Conservation (phyloP, 2,888 invertebrate genomes). For the Tupiocoris notatus region DNA sequence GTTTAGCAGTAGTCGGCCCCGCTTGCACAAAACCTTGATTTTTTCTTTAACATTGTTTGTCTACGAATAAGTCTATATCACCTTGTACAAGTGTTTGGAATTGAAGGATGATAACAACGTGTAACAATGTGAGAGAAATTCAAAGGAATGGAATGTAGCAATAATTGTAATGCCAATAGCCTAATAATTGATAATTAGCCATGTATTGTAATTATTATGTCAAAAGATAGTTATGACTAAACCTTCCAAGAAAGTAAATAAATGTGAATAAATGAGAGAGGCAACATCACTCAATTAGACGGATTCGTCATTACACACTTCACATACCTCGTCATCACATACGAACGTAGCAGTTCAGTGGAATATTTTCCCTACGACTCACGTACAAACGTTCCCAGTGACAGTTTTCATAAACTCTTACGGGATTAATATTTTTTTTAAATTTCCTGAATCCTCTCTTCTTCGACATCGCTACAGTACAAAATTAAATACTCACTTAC, state of each 20-base stretch:
- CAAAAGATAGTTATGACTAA: conserved; percentile 49
- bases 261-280: conserved; percentile 46
- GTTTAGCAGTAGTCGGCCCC: conserved; percentile 43
- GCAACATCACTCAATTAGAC: background rate
- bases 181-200: conserved; percentile 47
- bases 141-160: conserved; percentile 47
- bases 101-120: conserved; percentile 36
- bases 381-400: too few relatives aligned
- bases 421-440: too few relatives aligned
- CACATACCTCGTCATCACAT: too few relatives aligned
- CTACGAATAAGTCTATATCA: conserved; percentile 39
- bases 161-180: conserved; percentile 49
- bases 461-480: too few relatives aligned
- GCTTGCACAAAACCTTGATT: conserved; percentile 46
- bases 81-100: conserved; percentile 40
- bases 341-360: too few relatives aligned
- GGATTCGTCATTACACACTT: conserved; percentile 17
- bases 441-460: too few relatives aligned
- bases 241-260: conserved; percentile 48
- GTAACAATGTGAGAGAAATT: conserved; percentile 33
- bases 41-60: conserved; percentile 39
- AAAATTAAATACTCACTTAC: too few relatives aligned
- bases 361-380: too few relatives aligned
- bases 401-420: too few relatives aligned
- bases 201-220: conserved; percentile 48